A percentile compares a stretch with the other conserved stretches of the same genome.
phyloP scores from a whole-genome alignment of 2,113 vertebrate species.

The Tachysurus vachellii region DNA sequence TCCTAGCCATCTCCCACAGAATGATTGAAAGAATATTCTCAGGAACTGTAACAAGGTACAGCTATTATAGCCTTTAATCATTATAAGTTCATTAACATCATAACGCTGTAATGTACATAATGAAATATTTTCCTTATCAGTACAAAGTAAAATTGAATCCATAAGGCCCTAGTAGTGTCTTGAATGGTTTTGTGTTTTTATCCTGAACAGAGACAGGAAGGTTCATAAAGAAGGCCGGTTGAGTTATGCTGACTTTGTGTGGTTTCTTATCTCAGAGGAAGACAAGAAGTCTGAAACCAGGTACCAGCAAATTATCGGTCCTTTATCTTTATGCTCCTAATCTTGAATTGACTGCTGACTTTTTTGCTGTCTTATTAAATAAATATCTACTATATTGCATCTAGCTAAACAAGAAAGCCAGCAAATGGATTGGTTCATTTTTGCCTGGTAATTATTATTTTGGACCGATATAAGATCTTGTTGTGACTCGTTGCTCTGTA shows the following conservation, averaged over 20 bases:
- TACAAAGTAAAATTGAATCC: not conserved
- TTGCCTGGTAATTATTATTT: not conserved
- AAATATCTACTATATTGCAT: not conserved
- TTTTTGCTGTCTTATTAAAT: not conserved
- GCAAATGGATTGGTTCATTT: not conserved
- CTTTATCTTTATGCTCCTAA: not conserved
- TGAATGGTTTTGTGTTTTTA: not conserved
- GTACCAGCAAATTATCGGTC: constrained; percentile 59
- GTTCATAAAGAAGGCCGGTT: constrained; percentile 81
- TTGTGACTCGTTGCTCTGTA: constrained; percentile 56
- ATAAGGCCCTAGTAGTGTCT: not conserved
- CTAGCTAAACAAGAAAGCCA: not conserved
- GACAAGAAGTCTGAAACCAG: constrained; percentile 93
- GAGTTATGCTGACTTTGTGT: constrained; percentile 92
- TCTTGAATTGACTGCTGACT: not conserved
- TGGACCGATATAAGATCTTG: not conserved
- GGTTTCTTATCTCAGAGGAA: constrained; percentile 96
- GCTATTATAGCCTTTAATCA: constrained; percentile 11
- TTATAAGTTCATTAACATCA: not conserved
- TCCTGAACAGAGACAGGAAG: constrained; percentile 72
- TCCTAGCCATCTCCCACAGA: constrained; percentile 82
- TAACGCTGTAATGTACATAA: not conserved
- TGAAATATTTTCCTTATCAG: not conserved
- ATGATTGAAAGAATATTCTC: constrained; percentile 96
- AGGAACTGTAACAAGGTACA: constrained; percentile 88